Conservation (phyloP, 2,797 vertebrate species). For the Gobio occitaniae region DNA sequence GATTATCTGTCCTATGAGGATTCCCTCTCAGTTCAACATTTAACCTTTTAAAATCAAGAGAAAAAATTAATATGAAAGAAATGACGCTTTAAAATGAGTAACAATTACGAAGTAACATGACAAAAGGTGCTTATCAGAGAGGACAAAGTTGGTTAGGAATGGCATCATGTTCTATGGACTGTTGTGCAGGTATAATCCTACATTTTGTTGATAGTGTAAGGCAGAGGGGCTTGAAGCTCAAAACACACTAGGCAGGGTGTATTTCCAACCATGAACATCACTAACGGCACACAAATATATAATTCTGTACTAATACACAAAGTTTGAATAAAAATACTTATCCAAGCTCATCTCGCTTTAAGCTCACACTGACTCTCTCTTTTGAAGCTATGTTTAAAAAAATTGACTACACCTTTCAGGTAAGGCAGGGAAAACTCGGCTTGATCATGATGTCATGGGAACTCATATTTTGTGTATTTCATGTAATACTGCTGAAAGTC, state of each 20-base stretch:
- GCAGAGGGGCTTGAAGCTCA: conserved; percentile 58
- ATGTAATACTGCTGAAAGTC: conserved; percentile 52
- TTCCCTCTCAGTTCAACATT: conserved; percentile 33
- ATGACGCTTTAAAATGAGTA: conserved; percentile 42
- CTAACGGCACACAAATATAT: conserved; percentile 9
- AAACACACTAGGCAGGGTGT: conserved; percentile 53
- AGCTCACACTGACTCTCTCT: conserved; percentile 11
- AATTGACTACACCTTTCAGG: conserved; percentile 7
- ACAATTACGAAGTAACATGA: conserved; percentile 48
- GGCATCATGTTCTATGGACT: conserved; percentile 26
- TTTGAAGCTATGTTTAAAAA: conserved; percentile 20
- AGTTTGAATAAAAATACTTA: conserved; percentile 11
- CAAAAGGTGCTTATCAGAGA: conserved; percentile 64
- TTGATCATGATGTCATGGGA: conserved; percentile 9
- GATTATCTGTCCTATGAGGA: conserved; percentile 17
- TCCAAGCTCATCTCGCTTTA: conserved; percentile 24
- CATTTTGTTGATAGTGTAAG: conserved; percentile 36
- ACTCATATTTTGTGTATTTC: not conserved
- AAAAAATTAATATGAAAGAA: conserved; percentile 34
- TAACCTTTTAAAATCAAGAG: conserved; percentile 42
- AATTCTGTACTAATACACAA: not conserved
- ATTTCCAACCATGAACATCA: conserved; percentile 35
- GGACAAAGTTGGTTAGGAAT: conserved; percentile 44
- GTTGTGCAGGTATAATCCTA: conserved; percentile 41
- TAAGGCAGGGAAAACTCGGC: conserved; percentile 34